phyloP scores from a whole-genome alignment of 2,888 invertebrate genomes.

The Lypha dubia region DNA sequence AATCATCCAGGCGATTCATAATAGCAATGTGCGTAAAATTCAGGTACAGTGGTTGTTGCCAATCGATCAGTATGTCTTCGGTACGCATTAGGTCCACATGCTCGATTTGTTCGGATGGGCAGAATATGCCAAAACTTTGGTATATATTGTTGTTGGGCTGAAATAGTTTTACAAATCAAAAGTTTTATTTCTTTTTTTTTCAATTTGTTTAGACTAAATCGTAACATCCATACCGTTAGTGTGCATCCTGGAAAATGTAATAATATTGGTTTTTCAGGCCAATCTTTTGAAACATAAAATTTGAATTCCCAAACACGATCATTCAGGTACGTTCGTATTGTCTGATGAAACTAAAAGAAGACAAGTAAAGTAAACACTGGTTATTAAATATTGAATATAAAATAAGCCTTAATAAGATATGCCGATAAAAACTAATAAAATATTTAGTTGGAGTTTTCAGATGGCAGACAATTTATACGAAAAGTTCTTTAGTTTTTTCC shows the following conservation, averaged over 20 bases:
- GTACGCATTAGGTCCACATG: constrained; percentile 88
- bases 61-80: constrained; percentile 91
- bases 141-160: constrained; percentile 91
- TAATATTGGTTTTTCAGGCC: constrained; percentile 93
- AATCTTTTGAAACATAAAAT: constrained; percentile 94
- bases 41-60: constrained; percentile 91
- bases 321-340: constrained; percentile 93
- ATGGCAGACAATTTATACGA: too few relatives aligned
- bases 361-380: neutral
- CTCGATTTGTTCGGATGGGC: constrained; percentile 90
- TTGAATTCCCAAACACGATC: constrained; percentile 95
- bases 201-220: constrained; percentile 16
- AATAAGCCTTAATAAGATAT: too few relatives aligned
- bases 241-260: constrained; percentile 95
- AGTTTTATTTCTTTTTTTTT: neutral
- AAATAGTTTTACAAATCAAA: constrained; percentile 73
- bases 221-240: constrained; percentile 87
- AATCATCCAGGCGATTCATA: constrained; percentile 90
- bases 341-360: constrained; percentile 91
- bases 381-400: neutral
- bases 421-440: too few relatives aligned
- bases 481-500: too few relatives aligned
- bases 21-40: constrained; percentile 93
- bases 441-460: too few relatives aligned
- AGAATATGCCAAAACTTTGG: constrained; percentile 94